These are phyloP conservation scores for Machaerirhynchus nigripectus DNA, from an alignment of 2,113 vertebrate species.

Conservation along the genomic window DNA sequence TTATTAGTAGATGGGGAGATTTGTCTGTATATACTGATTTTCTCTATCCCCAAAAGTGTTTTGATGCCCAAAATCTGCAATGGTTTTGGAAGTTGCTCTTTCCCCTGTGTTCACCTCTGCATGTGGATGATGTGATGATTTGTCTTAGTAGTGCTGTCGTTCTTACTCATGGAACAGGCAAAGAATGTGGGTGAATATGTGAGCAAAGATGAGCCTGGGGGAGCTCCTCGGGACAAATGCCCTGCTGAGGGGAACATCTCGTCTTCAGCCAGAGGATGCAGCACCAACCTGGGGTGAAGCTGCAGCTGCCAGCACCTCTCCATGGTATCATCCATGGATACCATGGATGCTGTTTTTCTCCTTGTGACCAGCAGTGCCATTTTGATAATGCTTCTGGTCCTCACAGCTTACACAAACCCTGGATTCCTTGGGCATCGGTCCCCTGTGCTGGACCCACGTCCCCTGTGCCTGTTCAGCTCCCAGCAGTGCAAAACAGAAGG, in stretches of 20 bases:
- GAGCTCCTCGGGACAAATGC: neutral
- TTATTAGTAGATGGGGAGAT: neutral
- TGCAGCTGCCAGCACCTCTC: neutral
- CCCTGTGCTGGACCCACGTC: neutral
- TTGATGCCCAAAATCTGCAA: neutral
- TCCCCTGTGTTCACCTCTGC: neutral
- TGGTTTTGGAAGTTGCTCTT: neutral
- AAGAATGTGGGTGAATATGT: neutral
- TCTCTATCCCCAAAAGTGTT: neutral
- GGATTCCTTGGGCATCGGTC: neutral
- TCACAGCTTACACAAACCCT: neutral
- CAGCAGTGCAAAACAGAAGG: neutral
- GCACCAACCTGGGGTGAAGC: neutral
- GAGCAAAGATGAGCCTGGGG: neutral
- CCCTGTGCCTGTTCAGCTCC: neutral
- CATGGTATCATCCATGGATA: neutral
- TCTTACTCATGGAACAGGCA: neutral
- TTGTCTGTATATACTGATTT: neutral
- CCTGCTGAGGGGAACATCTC: fast-evolving
- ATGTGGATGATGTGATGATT: neutral
- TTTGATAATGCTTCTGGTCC: neutral
- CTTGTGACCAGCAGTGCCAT: neutral
- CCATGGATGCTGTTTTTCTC: fast-evolving
- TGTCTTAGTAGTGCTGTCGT: neutral
- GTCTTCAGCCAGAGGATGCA: neutral